Conservation (phyloP, 2,113 vertebrate genomes). For the Peucedramus taeniatus region DNA sequence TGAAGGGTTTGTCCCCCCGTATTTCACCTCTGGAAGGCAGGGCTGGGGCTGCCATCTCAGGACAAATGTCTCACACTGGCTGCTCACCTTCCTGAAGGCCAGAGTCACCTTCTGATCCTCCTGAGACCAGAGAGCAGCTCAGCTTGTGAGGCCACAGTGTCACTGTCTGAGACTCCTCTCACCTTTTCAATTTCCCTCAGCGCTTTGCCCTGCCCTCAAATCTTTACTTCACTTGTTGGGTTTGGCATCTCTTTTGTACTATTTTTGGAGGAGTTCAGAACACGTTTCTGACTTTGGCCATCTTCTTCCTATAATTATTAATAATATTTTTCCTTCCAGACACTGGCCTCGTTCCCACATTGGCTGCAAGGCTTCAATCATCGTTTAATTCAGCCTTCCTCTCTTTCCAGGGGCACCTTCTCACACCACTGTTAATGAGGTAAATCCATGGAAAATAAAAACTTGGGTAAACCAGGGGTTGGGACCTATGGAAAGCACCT, state of each 20-base stretch:
- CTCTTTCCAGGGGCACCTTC: neutral
- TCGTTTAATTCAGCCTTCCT: neutral
- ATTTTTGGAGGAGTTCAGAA: neutral
- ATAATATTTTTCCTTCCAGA: slow-evolving; percentile 17
- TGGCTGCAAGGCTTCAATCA: neutral
- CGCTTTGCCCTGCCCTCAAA: neutral
- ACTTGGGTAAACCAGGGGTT: neutral
- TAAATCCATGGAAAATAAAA: neutral
- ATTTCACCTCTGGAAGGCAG: neutral
- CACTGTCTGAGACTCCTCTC: neutral
- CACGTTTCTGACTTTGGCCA: neutral
- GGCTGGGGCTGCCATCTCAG: neutral
- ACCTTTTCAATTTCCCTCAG: neutral
- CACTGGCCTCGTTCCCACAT: neutral
- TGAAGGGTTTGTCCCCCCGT: neutral
- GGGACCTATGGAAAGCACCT: neutral
- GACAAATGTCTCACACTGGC: neutral
- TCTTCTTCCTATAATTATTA: neutral
- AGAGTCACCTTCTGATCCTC: neutral
- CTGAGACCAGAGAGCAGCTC: neutral
- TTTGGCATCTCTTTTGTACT: neutral
- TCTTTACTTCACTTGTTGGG: neutral
- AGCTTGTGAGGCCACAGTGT: neutral
- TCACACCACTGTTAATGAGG: neutral
- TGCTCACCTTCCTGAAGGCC: neutral